A percentile compares a stretch with the other conserved stretches of the same genome.
Evolutionary conservation across 1,140 invertebrate genomes (phyloP).

Genomic region (Adelges cooleyi): DNA sequence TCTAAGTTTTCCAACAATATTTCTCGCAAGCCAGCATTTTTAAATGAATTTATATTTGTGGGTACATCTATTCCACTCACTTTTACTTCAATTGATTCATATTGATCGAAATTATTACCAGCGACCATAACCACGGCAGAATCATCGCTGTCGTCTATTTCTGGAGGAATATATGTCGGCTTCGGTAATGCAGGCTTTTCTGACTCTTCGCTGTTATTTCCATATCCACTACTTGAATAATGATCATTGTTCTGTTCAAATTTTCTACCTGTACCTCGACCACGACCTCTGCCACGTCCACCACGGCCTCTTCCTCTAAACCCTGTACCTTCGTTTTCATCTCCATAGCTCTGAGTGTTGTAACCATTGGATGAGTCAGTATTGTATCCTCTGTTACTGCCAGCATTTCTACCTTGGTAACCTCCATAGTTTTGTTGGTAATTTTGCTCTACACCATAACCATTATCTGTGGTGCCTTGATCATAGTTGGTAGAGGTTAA

Average conservation of each 20-base stretch:
- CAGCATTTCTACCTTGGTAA: background rate
- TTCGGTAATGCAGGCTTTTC: background rate
- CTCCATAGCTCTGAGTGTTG: no score
- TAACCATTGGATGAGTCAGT: no score
- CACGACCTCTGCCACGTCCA: background rate
- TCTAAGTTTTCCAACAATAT: slow-evolving; percentile 64
- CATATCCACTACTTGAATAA: background rate
- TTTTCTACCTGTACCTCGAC: background rate
- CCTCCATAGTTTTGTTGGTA: background rate
- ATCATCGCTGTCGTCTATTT: slow-evolving; percentile 53
- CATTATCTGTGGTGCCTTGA: background rate
- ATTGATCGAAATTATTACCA: slow-evolving; percentile 72
- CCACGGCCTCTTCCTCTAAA: no score
- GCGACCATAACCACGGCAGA: slow-evolving; percentile 43
- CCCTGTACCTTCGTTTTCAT: no score
- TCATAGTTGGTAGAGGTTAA: background rate
- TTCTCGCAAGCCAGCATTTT: slow-evolving; percentile 51
- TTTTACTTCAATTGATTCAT: slow-evolving; percentile 35
- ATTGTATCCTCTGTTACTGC: background rate
- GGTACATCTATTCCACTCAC: slow-evolving; percentile 58
- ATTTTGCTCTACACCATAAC: background rate
- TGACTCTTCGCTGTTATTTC: background rate
- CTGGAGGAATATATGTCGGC: slow-evolving; percentile 62
- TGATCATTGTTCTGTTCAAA: no score
- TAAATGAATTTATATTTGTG: slow-evolving; percentile 53